Evolutionary conservation across 2,113 vertebrate species (phyloP).

Genomic region (Labeo catla): DNA sequence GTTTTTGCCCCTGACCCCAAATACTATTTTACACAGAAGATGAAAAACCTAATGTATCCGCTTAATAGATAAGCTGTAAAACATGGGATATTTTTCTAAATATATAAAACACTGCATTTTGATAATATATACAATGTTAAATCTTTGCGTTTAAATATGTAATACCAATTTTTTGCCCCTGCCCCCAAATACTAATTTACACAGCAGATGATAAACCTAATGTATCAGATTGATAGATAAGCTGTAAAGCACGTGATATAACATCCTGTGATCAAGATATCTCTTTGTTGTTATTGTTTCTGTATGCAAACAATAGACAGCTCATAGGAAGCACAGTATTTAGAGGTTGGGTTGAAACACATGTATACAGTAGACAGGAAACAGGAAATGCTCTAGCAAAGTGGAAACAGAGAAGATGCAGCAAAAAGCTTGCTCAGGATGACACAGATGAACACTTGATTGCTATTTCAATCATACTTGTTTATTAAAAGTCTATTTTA

Average conservation of each 20-base stretch:
- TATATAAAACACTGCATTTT: neutral
- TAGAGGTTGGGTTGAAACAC: neutral
- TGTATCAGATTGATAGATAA: conserved; percentile 3
- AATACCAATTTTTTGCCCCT: neutral
- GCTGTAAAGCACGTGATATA: neutral
- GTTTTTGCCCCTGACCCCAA: neutral
- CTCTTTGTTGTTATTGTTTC: neutral
- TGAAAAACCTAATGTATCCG: neutral
- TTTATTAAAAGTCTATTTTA: neutral
- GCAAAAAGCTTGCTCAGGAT: neutral
- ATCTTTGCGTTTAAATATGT: neutral
- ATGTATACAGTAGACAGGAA: conserved; percentile 11
- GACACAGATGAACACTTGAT: neutral
- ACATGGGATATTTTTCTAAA: neutral
- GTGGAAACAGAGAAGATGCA: neutral
- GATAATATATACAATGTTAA: neutral
- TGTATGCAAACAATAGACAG: conserved; percentile 14
- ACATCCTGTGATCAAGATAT: neutral
- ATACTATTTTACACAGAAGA: neutral
- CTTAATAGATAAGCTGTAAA: neutral
- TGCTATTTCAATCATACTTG: neutral
- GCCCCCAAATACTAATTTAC: neutral
- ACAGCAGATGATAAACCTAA: neutral
- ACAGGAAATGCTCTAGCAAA: conserved; percentile 29
- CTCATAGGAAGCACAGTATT: neutral